A percentile compares a stretch with the other conserved stretches of the same genome.
These are phyloP conservation scores for Molossus alvarezi DNA, from an alignment of 2,797 vertebrate genomes.

Conservation along the genomic window DNA sequence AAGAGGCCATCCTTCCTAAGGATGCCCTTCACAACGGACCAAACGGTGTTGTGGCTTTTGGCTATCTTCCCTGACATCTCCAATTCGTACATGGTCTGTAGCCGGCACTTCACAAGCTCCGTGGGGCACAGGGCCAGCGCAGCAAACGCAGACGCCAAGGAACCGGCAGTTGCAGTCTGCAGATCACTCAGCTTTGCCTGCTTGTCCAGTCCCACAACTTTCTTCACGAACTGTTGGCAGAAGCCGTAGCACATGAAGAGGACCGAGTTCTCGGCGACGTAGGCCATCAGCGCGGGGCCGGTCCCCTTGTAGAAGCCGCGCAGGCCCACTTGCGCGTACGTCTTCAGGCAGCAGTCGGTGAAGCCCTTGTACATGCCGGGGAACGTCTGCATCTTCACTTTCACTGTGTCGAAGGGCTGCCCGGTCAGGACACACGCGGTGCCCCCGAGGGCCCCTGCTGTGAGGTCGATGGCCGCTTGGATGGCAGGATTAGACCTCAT, in stretches of 20 bases:
- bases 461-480: slow-evolving; percentile 95
- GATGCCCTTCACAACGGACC: slow-evolving; percentile 95
- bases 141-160: slow-evolving; percentile 96
- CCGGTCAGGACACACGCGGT: slow-evolving; percentile 76
- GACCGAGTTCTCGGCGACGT: slow-evolving; percentile 94
- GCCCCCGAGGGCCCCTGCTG: slow-evolving; percentile 93
- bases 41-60: slow-evolving; percentile 94
- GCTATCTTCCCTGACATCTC: slow-evolving; percentile 94
- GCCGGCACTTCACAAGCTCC: slow-evolving; percentile 97
- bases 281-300: slow-evolving; percentile 94
- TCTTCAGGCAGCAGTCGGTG: slow-evolving; percentile 93
- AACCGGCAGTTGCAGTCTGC: slow-evolving; percentile 96
- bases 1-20: slow-evolving; percentile 93
- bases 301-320: slow-evolving; percentile 94
- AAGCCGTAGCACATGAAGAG: slow-evolving; percentile 96
- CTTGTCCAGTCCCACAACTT: slow-evolving; percentile 89
- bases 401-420: slow-evolving; percentile 96
- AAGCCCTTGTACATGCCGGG: slow-evolving; percentile 94
- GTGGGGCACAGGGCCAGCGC: slow-evolving; percentile 96
- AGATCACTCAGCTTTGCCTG: slow-evolving; percentile 93
- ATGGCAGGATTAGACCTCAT: slow-evolving; percentile 93
- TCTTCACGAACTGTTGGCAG: slow-evolving; percentile 94
- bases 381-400: slow-evolving; percentile 98
- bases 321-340: slow-evolving; percentile 93
- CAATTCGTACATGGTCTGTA: slow-evolving; percentile 98